A percentile compares a stretch with the other conserved stretches of the same genome.
Evolutionary conservation across 2,888 invertebrate genomes (phyloP).

Genomic region (Coleophora flavipennella): DNA sequence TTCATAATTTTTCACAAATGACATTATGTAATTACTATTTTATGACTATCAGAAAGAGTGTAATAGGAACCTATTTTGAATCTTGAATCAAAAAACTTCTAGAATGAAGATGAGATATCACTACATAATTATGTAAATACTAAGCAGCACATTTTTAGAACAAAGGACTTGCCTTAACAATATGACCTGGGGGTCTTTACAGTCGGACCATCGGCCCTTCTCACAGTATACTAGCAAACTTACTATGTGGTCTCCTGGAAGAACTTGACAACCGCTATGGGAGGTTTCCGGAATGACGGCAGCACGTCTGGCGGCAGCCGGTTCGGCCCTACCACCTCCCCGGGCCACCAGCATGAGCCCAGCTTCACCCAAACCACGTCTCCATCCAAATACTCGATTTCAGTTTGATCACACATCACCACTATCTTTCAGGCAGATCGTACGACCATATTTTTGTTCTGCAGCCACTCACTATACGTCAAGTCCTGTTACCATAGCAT

Average conservation of each 20-base stretch:
- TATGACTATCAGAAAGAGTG: no score
- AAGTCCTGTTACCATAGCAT: constrained; percentile 50
- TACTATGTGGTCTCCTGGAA: constrained; percentile 89
- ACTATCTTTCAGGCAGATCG: constrained; percentile 49
- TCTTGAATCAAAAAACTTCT: background rate
- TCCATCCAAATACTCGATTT: constrained; percentile 78
- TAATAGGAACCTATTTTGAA: background rate
- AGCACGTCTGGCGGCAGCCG: constrained; percentile 79
- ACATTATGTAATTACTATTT: no score
- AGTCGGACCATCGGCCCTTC: constrained; percentile 25
- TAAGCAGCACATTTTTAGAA: constrained; percentile 5
- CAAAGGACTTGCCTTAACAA: constrained; percentile 1
- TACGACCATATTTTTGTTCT: constrained; percentile 66
- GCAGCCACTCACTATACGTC: constrained; percentile 40
- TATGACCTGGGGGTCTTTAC: background rate
- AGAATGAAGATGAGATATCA: background rate
- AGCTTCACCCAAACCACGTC: constrained; percentile 91
- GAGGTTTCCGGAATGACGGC: constrained; percentile 76
- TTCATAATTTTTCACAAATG: no score
- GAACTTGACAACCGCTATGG: constrained; percentile 88
- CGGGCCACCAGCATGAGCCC: constrained; percentile 89
- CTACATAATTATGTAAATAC: constrained; percentile 12
- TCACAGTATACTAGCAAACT: constrained; percentile 46
- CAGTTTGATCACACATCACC: constrained; percentile 80
- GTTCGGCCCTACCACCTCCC: constrained; percentile 78